Evolutionary conservation across 2,888 invertebrate species (phyloP).

Genomic region (Dicranocentrus wangi): DNA sequence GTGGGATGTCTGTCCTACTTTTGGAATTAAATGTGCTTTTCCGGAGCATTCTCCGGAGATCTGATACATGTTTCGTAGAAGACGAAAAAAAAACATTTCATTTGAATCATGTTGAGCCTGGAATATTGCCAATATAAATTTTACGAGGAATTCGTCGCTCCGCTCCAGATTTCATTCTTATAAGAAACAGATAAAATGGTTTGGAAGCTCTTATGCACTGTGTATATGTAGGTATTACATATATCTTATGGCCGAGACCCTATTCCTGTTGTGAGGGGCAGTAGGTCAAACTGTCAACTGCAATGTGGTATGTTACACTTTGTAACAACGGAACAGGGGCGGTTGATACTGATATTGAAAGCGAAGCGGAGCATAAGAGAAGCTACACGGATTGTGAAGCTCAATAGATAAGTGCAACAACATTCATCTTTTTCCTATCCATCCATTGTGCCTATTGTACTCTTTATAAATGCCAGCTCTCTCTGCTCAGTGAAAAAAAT

Average conservation of each 20-base stretch:
- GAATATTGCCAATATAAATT: conserved; percentile 65
- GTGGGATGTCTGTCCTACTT: conserved; percentile 59
- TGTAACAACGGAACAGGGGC: conserved; percentile 8
- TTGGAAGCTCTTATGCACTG: background rate
- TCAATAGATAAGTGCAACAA: conserved; percentile 31
- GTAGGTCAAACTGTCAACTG: conserved; percentile 61
- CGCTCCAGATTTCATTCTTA: conserved; percentile 60
- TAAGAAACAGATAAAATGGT: background rate
- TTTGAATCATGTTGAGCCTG: conserved; percentile 59
- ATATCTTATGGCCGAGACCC: conserved; percentile 55
- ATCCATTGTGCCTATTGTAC: conserved; percentile 8
- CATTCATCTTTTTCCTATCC: conserved; percentile 28
- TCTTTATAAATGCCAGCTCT: too few species aligned
- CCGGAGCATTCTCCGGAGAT: conserved; percentile 54
- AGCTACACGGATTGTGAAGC: background rate
- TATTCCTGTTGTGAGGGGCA: conserved; percentile 57
- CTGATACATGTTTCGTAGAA: background rate
- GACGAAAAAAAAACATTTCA: conserved; percentile 35
- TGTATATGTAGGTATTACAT: background rate
- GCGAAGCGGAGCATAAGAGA: conserved; percentile 32
- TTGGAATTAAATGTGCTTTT: conserved; percentile 55
- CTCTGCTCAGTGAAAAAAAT: too few species aligned
- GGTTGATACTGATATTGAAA: conserved; percentile 13
- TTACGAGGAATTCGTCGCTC: conserved; percentile 54
- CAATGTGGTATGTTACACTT: conserved; percentile 28